Evolutionary conservation across 1,140 invertebrate genomes (phyloP), one percentile per base, ranked within the genome.

Genomic region (Dinoponera quadriceps): DNA sequence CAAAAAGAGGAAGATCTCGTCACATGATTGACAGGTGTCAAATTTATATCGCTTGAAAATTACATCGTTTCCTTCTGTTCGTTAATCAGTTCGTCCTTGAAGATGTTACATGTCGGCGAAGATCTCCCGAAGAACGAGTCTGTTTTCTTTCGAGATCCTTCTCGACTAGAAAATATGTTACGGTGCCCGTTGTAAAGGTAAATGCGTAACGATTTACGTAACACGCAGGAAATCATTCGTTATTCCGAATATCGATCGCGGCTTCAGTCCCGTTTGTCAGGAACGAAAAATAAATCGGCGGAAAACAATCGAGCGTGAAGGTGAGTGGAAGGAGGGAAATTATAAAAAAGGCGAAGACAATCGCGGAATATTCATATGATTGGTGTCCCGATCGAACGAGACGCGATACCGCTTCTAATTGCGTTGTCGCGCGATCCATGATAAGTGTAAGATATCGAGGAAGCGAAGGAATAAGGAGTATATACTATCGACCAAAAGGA

Each of bases 211-310:
- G 29, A 77, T 83, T 72, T 74, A 80, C 73, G 68, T 87, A 86
- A 87, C 25, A 57, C 44, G 49, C 74, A 82, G 74, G 55, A 84
- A 87, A 49, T 75, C 74, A 73, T 87, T 87, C 62, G 27, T 16
- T n/a, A 16, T 54, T 78, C 11, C 38, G 16, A 73, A 51, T 33
- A 27, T 73, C 20, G 68, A 87, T 86, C 22, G 3, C 13, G 44
- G 25, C 84, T 80, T 78, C 74, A 22, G 72, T 86, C 65, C 69
- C 33, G 33, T 66, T 68, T 44, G 29, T 22, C 44, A 27, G 38
- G 49, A 84, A 54, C 54, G 48, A 51, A 54, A 27, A 63, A 74
- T 68, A 83, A 59, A 69, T 49, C 18, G 22, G 51, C 68, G 77
- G n/a, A 59, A 80, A 18, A 80, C 29, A 80, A 71, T 80, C 65